Percentiles rank a stretch among this genome's conserved stretches.
phyloP scores from a whole-genome alignment of 2,797 vertebrate genomes.

The Hozukius guyotensis region DNA sequence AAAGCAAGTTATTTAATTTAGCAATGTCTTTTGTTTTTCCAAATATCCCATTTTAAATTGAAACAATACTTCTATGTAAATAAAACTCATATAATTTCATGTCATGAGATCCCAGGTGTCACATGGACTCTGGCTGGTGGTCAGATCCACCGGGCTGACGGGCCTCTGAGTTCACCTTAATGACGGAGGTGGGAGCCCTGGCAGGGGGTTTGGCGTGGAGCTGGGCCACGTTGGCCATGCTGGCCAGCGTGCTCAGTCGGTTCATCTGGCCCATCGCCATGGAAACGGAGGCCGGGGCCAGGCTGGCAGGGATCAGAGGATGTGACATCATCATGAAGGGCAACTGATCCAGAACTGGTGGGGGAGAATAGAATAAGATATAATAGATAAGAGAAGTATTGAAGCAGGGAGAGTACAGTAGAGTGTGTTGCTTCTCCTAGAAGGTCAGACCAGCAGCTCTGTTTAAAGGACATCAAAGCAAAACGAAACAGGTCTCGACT shows the following conservation, averaged over 20 bases:
- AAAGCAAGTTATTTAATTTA: neutral
- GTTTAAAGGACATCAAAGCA: constrained; percentile 2
- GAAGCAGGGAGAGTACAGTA: neutral
- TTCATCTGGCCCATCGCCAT: constrained; percentile 99
- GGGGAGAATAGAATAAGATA: constrained; percentile 2
- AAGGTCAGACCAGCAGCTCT: constrained; percentile 24
- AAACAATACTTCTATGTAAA: neutral
- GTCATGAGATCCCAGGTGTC: neutral
- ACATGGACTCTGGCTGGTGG: constrained; percentile 7
- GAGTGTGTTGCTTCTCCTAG: neutral
- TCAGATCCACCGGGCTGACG: constrained; percentile 32
- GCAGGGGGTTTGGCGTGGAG: constrained; percentile 85
- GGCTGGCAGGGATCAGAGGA: constrained; percentile 96
- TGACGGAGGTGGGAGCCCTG: constrained; percentile 90
- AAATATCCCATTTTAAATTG: neutral
- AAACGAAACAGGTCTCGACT: constrained; percentile 13
- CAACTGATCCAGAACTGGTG: constrained; percentile 91
- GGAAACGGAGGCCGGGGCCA: constrained; percentile 97
- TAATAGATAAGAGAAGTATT: constrained; percentile 2
- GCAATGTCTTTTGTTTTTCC: neutral
- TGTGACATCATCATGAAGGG: constrained; percentile 99
- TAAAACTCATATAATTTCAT: neutral
- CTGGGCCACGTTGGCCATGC: constrained; percentile 94
- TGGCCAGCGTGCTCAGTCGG: constrained; percentile 96
- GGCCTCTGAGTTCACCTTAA: constrained; percentile 88